A percentile compares a stretch with the other conserved stretches of the same genome.
Conservation (phyloP, 1,140 invertebrate species). For the Drosophila baimaii region DNA sequence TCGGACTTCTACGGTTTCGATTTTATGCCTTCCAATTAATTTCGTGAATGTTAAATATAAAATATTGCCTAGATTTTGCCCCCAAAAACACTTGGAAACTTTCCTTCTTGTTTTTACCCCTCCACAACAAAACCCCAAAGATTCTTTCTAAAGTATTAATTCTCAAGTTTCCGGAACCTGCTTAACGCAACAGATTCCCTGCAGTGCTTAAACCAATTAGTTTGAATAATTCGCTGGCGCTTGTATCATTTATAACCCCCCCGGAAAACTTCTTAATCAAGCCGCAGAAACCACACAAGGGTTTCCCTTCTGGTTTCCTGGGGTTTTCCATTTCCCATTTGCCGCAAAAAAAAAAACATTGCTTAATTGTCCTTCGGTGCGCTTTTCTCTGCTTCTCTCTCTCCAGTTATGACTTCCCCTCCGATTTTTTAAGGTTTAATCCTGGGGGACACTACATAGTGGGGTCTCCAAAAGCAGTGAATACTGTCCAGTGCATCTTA, state of each 20-base stretch:
- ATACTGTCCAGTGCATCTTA: constrained; percentile 47
- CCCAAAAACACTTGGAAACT: background rate
- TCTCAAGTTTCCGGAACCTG: constrained; percentile 19
- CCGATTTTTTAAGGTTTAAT: constrained; percentile 33
- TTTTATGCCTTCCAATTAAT: background rate
- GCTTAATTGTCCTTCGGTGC: constrained; percentile 51
- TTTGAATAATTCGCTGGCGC: constrained; percentile 46
- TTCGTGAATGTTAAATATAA: background rate
- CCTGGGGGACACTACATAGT: constrained; percentile 34
- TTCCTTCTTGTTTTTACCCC: background rate
- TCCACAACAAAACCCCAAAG: background rate
- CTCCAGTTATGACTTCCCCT: background rate
- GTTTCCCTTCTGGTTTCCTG: constrained; percentile 8
- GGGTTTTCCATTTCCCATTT: background rate
- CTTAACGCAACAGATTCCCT: constrained; percentile 19
- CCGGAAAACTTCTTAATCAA: constrained; percentile 47
- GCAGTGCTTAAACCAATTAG: constrained; percentile 46
- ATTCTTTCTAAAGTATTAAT: constrained; percentile 26
- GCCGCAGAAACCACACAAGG: constrained; percentile 44
- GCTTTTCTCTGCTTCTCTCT: constrained; percentile 29
- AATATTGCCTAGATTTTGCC: background rate
- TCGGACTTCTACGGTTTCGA: background rate
- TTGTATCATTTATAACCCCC: constrained; percentile 53
- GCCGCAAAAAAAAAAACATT: constrained; percentile 11
- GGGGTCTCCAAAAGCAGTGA: background rate